phyloP scores from a whole-genome alignment of 2,888 invertebrate species.

The Julus scandinavius region DNA sequence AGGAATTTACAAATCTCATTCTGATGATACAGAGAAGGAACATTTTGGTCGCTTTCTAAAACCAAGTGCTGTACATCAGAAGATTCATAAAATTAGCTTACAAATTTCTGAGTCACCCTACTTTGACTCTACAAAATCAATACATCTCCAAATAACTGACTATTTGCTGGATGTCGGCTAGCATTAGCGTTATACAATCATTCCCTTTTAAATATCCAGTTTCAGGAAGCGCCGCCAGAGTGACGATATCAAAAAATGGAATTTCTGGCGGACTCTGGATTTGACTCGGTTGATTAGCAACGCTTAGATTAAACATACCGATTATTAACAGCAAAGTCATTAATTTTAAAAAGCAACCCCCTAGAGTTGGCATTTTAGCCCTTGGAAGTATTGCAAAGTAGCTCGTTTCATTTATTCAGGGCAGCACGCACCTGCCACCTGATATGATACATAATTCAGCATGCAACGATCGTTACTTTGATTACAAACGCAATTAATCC shows the following conservation, averaged over 20 bases:
- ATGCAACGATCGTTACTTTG: conserved; percentile 8
- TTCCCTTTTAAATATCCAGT: background rate
- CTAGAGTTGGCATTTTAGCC: background rate
- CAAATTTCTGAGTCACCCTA: background rate
- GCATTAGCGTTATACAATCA: background rate
- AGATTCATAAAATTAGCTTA: background rate
- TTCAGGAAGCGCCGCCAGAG: background rate
- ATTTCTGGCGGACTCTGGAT: background rate
- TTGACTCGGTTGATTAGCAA: background rate
- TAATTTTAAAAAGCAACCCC: conserved; percentile 8
- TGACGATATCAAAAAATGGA: background rate
- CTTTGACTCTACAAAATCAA: background rate
- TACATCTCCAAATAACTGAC: background rate
- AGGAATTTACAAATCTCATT: no score
- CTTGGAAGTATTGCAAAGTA: background rate
- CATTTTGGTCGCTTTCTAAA: no score
- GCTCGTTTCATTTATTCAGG: background rate
- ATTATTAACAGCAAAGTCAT: background rate
- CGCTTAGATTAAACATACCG: conserved; percentile 1
- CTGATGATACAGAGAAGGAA: no score
- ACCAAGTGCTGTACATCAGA: background rate
- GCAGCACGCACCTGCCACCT: background rate
- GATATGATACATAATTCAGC: background rate
- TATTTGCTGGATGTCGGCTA: background rate
- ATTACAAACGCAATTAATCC: conserved; percentile 1